Evolutionary conservation across 2,888 invertebrate species (phyloP), one percentile per base, ranked within the genome.

Genomic region (Camponotus fellah): DNA sequence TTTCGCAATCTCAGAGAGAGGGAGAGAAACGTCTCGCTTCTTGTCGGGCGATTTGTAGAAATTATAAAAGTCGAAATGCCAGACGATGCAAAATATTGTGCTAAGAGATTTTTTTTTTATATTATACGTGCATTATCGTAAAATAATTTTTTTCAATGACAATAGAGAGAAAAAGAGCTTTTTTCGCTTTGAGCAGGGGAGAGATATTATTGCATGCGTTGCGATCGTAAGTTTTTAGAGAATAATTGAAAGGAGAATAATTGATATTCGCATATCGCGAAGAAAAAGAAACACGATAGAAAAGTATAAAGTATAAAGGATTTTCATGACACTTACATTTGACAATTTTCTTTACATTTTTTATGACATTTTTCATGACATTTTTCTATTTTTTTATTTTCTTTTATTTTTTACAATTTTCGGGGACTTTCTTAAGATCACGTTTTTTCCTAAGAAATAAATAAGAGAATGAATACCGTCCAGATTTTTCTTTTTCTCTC

Each of bases 1-100:
- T 80, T 80, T 80, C n/a, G 71, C 79, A 80, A 80, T 80, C 60
- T 32, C 79, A 46, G 37, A 5, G 34, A 40, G 46, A 49, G 56
- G 34, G 60, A 49, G 40, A 80, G 37, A 60, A 60, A 62, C 26
- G 60, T 80, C 60, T 71, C 79, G 79, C 46, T 46, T 62, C 17
- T 40, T 3, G 46, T 60, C 71, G 21, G 17, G 26, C 46, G 71
- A 71, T 80, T 80, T 77, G 68, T 40, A 68, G 37, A 56, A 68
- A 68, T 56, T 56, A 32, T 40, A 26, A 37, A 53, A 76, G 26
- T 68, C 6, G 32, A 77, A 68, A 56, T 8, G 40, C n/a, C 12
- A 14, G 1, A 56, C 53, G 17, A 40, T 26, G 62, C 64, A 34
- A 64, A 53, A 53, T 53, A 53, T 53, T 53, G 34, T 21, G 69